These are phyloP conservation scores for Ormyrus thymus DNA, from an alignment of 2,888 invertebrate genomes.

Conservation along the genomic window DNA sequence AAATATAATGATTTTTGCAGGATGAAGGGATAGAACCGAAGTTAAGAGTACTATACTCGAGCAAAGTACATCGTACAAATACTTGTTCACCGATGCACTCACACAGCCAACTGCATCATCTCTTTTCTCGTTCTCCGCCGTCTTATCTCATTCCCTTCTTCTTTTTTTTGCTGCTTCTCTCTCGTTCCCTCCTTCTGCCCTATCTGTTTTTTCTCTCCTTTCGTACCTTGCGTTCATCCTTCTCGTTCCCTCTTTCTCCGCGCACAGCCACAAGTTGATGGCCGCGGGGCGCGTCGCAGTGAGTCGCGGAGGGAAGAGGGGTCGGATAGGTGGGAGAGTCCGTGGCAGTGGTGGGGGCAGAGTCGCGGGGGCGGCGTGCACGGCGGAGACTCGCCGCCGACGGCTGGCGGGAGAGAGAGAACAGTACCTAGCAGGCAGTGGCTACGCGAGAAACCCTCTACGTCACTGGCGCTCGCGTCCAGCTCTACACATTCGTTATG, in stretches of 20 bases:
- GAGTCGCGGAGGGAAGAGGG: constrained; percentile 66
- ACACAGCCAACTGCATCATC: not conserved
- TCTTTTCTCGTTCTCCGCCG: not conserved
- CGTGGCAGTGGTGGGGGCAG: constrained; percentile 64
- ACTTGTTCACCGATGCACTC: not conserved
- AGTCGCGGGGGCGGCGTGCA: constrained; percentile 75
- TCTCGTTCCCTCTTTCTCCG: constrained; percentile 60
- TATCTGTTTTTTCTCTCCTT: constrained; percentile 44
- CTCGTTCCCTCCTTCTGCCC: constrained; percentile 44
- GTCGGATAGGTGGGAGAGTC: constrained; percentile 62
- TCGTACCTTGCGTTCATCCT: not conserved
- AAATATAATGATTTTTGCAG: not conserved
- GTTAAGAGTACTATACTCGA: constrained; percentile 6
- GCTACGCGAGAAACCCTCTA: constrained; percentile 61
- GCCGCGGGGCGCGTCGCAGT: constrained; percentile 65
- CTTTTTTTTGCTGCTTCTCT: constrained; percentile 36
- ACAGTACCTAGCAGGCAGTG: constrained; percentile 72
- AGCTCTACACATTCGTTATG: constrained; percentile 24
- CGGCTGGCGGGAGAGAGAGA: constrained; percentile 57
- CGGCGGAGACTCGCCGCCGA: constrained; percentile 59
- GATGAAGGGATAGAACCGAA: not conserved
- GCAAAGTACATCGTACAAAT: not conserved
- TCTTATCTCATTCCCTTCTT: constrained; percentile 11
- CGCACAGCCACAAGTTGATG: constrained; percentile 64
- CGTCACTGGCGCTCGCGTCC: constrained; percentile 52